A percentile compares a stretch with the other conserved stretches of the same genome.
Conservation (phyloP, 2,113 vertebrate species). For the Kobus ellipsiprymnus region DNA sequence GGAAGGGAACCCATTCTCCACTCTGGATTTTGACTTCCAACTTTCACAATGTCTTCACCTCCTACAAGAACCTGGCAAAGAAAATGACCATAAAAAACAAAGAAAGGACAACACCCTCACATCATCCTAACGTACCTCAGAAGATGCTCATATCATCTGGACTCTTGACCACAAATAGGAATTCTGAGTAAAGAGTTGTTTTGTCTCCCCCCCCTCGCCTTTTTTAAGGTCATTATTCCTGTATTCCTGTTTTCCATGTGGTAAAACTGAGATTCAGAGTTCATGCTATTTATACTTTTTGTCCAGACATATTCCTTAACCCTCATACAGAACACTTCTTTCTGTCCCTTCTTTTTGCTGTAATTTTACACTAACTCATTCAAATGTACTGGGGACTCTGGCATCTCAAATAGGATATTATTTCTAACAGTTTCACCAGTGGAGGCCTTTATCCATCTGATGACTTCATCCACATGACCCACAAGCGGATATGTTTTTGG, state of each 20-base stretch:
- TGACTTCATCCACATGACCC: neutral
- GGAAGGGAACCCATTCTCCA: conserved; percentile 70
- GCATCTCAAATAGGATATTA: neutral
- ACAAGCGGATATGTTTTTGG: neutral
- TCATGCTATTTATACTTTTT: neutral
- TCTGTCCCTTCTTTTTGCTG: neutral
- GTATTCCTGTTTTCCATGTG: neutral
- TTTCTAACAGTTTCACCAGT: neutral
- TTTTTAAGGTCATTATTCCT: neutral
- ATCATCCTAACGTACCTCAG: conserved; percentile 80
- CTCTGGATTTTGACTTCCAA: conserved; percentile 57
- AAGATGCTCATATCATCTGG: conserved; percentile 72
- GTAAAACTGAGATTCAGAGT: neutral
- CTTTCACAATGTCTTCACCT: neutral
- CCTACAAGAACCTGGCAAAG: neutral
- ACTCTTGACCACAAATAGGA: neutral
- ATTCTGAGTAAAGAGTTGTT: conserved; percentile 33
- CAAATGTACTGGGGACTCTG: neutral
- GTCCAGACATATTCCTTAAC: neutral
- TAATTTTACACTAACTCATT: neutral
- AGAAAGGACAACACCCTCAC: conserved; percentile 59
- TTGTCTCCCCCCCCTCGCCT: neutral
- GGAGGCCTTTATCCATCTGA: neutral
- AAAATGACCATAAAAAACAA: neutral
- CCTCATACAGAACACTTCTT: neutral